Evolutionary conservation across 2,888 invertebrate species (phyloP).

Genomic region (Trachelus tabidus): DNA sequence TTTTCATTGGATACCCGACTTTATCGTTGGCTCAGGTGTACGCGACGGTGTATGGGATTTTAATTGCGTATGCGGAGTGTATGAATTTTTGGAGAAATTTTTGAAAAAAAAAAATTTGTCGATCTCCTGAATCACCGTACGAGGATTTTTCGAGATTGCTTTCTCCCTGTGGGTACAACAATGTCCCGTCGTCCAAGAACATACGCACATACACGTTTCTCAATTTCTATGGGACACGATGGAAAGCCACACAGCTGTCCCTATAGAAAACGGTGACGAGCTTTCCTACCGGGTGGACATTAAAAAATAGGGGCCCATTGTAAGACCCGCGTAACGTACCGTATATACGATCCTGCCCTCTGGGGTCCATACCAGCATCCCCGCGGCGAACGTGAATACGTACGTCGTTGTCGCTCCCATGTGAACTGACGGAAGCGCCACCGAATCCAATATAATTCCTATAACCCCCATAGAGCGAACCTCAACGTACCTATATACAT

Average conservation of each 20-base stretch:
- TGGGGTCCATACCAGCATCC: neutral
- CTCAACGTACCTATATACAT: no score
- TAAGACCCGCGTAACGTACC: conserved; percentile 17
- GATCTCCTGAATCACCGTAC: neutral
- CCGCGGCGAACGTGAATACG: neutral
- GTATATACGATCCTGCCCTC: conserved; percentile 3
- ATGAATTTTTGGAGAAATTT: no score
- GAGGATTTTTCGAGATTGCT: no score
- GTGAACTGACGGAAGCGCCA: neutral
- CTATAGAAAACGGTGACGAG: conserved; percentile 33
- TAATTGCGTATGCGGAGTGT: no score
- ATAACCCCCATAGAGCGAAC: neutral
- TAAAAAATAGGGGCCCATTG: conserved; percentile 53
- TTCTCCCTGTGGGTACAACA: neutral
- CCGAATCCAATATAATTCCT: neutral
- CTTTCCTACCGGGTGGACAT: conserved; percentile 16
- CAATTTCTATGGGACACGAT: conserved; percentile 36
- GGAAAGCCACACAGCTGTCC: conserved; percentile 38
- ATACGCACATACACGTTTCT: conserved; percentile 24
- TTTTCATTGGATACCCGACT: neutral
- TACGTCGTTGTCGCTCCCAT: neutral
- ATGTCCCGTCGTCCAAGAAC: neutral
- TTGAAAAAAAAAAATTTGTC: no score
- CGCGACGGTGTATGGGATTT: neutral
- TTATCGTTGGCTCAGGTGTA: neutral